phyloP scores from a whole-genome alignment of 2,888 invertebrate species.

The Zelleria hepariella region DNA sequence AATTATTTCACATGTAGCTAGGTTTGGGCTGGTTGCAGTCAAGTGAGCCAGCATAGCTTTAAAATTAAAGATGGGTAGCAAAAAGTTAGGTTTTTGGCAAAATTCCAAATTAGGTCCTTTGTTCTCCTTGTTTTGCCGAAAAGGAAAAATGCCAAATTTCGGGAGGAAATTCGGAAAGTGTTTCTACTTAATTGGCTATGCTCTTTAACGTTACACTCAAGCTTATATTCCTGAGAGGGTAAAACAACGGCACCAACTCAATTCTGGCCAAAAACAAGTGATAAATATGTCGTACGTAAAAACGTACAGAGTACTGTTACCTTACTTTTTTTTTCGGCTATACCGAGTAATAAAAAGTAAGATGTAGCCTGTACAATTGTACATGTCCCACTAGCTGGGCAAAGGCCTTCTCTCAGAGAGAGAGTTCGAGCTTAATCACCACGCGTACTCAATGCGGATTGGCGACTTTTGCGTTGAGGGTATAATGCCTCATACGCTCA shows the following conservation, averaged over 20 bases:
- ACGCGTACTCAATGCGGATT: too few species aligned
- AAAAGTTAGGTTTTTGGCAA: not conserved
- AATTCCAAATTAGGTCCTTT: not conserved
- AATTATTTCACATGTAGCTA: constrained; percentile 1
- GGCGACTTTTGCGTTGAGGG: too few species aligned
- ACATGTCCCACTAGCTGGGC: too few species aligned
- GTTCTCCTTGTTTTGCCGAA: not conserved
- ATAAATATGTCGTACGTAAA: too few species aligned
- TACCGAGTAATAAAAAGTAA: too few species aligned
- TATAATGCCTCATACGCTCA: too few species aligned
- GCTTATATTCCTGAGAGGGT: not conserved
- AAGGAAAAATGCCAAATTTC: not conserved
- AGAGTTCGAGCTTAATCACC: too few species aligned
- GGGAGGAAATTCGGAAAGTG: not conserved
- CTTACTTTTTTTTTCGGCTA: too few species aligned
- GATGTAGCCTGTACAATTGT: too few species aligned
- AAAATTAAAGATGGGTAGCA: not conserved
- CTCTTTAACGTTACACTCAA: too few species aligned
- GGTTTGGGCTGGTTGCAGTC: not conserved
- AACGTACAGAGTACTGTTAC: too few species aligned
- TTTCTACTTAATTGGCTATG: not conserved
- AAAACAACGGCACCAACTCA: not conserved
- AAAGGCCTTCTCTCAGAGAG: too few species aligned
- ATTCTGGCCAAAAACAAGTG: not conserved
- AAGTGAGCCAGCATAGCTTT: not conserved